Percentiles rank a stretch among this genome's conserved stretches.
phyloP scores from a whole-genome alignment of 1,140 invertebrate genomes.

The Ceratosolen solmsi region DNA sequence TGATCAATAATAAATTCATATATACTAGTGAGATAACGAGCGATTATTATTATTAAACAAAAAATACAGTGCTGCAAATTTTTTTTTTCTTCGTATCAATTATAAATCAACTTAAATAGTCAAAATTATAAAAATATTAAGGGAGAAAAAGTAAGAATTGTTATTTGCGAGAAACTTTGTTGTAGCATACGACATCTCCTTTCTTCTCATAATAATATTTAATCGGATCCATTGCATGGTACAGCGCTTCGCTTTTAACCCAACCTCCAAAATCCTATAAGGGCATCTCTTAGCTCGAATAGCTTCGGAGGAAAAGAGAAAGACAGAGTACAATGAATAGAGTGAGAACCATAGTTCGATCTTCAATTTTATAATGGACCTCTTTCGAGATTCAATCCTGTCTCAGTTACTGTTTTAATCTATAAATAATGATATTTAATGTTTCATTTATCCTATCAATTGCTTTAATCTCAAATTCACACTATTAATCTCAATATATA shows the following conservation, averaged over 20 bases:
- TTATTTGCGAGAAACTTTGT: neutral
- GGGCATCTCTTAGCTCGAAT: constrained; percentile 50
- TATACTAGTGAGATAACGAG: no score
- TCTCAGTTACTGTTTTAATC: no score
- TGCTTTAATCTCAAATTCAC: no score
- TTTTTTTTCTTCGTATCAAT: neutral
- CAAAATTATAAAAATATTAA: neutral
- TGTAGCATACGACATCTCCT: constrained; percentile 54
- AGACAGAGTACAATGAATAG: neutral
- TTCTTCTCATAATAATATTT: constrained; percentile 68
- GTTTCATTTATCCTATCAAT: no score
- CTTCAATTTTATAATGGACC: neutral
- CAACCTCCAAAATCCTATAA: constrained; percentile 61
- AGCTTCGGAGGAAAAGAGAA: neutral
- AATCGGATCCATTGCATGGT: constrained; percentile 70
- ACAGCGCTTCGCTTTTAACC: constrained; percentile 69
- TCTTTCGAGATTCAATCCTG: no score
- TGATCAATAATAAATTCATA: no score
- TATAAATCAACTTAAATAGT: neutral
- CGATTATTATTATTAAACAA: no score
- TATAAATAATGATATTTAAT: no score
- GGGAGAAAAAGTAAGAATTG: neutral
- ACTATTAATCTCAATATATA: no score
- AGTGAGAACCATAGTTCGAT: neutral
- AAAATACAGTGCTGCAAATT: neutral